Conservation (phyloP, 1,140 invertebrate species). For the Ridgeia piscesae region DNA sequence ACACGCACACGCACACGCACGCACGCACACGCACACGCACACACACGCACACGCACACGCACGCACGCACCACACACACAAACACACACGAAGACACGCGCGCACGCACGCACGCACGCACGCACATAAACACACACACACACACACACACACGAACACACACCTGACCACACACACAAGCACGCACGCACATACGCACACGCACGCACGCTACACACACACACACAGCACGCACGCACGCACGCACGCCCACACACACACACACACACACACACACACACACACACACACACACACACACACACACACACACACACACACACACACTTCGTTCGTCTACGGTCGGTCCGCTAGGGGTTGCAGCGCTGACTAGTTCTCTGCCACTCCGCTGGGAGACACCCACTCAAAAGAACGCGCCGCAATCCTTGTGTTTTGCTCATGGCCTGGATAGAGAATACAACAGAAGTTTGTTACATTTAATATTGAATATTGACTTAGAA, state of each 20-base stretch:
- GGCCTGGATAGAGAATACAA: neutral
- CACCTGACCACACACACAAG: neutral
- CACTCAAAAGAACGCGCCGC: neutral
- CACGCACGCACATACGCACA: neutral
- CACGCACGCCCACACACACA: neutral
- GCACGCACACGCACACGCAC: too few species aligned
- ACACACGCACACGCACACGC: too few species aligned
- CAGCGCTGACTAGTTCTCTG: neutral
- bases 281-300: too few species aligned
- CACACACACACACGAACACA: neutral
- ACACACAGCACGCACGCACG: too few species aligned
- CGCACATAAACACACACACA: too few species aligned
- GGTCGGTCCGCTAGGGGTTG: neutral
- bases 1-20: neutral
- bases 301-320: too few species aligned
- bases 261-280: neutral
- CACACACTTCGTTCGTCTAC: too few species aligned
- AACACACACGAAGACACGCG: neutral
- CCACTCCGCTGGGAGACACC: neutral
- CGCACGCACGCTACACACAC: neutral
- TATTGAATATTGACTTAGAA: neutral
- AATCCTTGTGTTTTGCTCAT: neutral
- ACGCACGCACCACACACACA: neutral
- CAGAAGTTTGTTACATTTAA: neutral
- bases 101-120: too few species aligned